Evolutionary conservation across 2,888 invertebrate genomes (phyloP).

Genomic region (Melanophora roralis): DNA sequence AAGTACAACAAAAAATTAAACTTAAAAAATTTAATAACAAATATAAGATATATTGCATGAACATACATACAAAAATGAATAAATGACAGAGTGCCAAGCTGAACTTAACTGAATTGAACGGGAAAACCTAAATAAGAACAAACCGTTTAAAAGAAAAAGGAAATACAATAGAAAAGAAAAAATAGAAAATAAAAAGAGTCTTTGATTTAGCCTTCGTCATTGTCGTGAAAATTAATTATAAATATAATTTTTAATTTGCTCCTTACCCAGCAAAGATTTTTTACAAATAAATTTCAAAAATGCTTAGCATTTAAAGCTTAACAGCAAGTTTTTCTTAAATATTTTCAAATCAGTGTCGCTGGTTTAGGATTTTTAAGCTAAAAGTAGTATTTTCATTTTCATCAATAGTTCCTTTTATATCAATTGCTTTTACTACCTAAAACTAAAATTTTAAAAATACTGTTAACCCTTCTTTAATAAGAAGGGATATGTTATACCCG

Average conservation of each 20-base stretch:
- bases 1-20: not conserved
- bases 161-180: not conserved
- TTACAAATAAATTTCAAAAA: too few relatives aligned
- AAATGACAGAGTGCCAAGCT: not conserved
- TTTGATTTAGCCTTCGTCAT: slow-evolving; percentile 55
- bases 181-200: slow-evolving; percentile 1
- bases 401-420: too few relatives aligned
- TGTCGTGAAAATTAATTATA: slow-evolving; percentile 56
- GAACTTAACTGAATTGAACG: not conserved
- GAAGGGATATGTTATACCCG: too few relatives aligned
- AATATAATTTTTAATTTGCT: slow-evolving; percentile 40
- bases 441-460: too few relatives aligned
- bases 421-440: too few relatives aligned
- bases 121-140: not conserved
- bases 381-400: too few relatives aligned
- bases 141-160: not conserved
- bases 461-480: too few relatives aligned
- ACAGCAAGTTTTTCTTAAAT: too few relatives aligned
- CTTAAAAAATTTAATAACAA: not conserved
- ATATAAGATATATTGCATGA: not conserved
- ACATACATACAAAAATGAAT: not conserved
- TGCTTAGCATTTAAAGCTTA: too few relatives aligned
- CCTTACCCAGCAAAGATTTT: too few relatives aligned
- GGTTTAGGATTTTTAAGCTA: too few relatives aligned
- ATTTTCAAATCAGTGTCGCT: too few relatives aligned